These are phyloP conservation scores for Carpatolechia fugitivella DNA, from an alignment of 2,888 invertebrate genomes.

Conservation along the genomic window DNA sequence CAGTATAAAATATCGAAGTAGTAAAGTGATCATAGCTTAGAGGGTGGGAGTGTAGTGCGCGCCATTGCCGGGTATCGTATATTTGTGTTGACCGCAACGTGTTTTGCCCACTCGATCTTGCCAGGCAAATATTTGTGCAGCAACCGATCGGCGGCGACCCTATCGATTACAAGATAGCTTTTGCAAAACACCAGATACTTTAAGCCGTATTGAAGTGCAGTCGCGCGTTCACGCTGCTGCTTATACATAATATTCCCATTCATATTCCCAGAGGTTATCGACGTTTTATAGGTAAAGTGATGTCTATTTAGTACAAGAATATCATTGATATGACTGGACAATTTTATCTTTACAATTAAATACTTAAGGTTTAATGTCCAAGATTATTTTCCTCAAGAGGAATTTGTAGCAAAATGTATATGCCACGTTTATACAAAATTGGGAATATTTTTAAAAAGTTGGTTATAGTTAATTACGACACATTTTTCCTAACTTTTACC, in stretches of 20 bases:
- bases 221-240: constrained; percentile 14
- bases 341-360: neutral
- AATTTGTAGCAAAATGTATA: too few species aligned
- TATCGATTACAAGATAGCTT: constrained; percentile 61
- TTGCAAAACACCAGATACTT: constrained; percentile 52
- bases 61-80: constrained; percentile 39
- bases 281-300: neutral
- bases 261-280: neutral
- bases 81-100: constrained; percentile 56
- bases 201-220: constrained; percentile 28
- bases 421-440: neutral
- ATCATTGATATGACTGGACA: neutral
- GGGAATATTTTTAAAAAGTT: constrained; percentile 1
- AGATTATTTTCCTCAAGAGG: too few species aligned
- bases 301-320: neutral
- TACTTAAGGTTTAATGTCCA: neutral
- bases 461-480: constrained; percentile 3
- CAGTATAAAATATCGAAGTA: neutral
- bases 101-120: constrained; percentile 44
- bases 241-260: neutral
- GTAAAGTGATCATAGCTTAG: neutral
- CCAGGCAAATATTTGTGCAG: constrained; percentile 63
- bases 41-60: neutral
- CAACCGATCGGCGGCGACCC: constrained; percentile 56
- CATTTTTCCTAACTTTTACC: neutral